phyloP scores from a whole-genome alignment of 2,797 vertebrate species.

The Ateles fusciceps region DNA sequence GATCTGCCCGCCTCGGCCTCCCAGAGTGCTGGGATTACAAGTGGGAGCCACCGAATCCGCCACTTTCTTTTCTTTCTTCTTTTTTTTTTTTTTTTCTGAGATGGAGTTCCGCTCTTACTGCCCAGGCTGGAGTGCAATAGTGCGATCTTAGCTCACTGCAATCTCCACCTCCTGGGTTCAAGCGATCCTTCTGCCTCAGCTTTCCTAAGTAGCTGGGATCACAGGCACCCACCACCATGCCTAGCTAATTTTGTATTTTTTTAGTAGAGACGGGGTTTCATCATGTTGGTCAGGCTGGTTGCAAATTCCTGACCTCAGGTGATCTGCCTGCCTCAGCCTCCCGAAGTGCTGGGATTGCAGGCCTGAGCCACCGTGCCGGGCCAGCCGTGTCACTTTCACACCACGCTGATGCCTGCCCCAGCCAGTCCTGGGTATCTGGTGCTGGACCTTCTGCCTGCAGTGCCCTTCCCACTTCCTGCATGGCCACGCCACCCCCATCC shows the following conservation, averaged over 20 bases:
- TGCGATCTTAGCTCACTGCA: background rate
- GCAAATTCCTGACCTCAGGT: background rate
- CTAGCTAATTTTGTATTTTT: background rate
- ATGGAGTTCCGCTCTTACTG: background rate
- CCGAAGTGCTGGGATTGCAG: background rate
- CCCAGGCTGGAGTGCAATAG: background rate
- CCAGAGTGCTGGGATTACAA: background rate
- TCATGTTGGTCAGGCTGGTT: background rate
- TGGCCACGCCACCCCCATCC: rapidly evolving
- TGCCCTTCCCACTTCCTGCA: too few species aligned
- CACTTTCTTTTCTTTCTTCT: background rate
- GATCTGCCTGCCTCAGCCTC: background rate
- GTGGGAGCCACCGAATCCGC: background rate
- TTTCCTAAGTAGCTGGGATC: background rate
- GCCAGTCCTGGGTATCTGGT: background rate
- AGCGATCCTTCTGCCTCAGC: background rate
- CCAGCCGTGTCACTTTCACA: background rate
- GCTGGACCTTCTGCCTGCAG: background rate
- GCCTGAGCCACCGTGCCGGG: background rate
- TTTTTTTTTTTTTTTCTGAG: background rate
- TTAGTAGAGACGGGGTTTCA: background rate
- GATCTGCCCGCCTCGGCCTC: rapidly evolving
- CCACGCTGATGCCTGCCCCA: background rate
- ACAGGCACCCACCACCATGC: background rate
- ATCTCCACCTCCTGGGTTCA: background rate